Base-by-base conservation (phyloP, 35 echinoderm and acorn worm genomes). In the Apostichopus californicus region DNA sequence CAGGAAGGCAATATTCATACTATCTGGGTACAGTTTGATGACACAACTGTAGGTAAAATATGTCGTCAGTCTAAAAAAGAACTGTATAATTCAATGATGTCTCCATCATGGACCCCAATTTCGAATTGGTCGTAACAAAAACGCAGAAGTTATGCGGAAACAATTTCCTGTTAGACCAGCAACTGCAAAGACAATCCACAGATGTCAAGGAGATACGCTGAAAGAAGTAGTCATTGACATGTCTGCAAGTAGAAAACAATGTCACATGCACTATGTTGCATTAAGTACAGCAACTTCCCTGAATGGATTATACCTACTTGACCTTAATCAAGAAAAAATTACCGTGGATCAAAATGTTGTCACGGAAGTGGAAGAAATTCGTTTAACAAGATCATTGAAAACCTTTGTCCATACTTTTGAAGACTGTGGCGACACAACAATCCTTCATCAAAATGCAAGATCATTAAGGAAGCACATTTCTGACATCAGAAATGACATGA, bases 11-110 rank as follows among this genome's bases (percentile, higher is more conserved):
- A 57, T 7, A 57, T 84, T 20, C 53, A 55, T 15, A 66, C 65
- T 10, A 56, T 92, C 28, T 86, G 84, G 92, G 25, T 93, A 15
- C 20, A 93, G 58, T 93, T 93, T 93, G 75, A 79, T 64, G 56
- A 89, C 73, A 46, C 11, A 9, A 57, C 7, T 9, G 79, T 89
- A 57, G 84, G 92, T 2, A 55, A 93, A 79, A 88, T 13, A 73
- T 64, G 5, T 6, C 13, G 75, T 4, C 56, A 14, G 5, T 83
- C 80, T 2, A 54, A 5, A 13, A 83, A 14, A 55, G 53, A 83
- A 54, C 56, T 83, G 6, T 53, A 73, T 56, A 8, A 84, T 56
- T 14, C 52, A 14, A 14, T 24, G 2, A 88, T 88, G 3, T 10
- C 24, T 65, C 5, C 56, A 73, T 28, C 75, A 9, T 90, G 85